A percentile compares a stretch with the other conserved stretches of the same genome.
phyloP scores from a whole-genome alignment of 2,113 vertebrate genomes.

The Rhinopomastus cyanomelas region DNA sequence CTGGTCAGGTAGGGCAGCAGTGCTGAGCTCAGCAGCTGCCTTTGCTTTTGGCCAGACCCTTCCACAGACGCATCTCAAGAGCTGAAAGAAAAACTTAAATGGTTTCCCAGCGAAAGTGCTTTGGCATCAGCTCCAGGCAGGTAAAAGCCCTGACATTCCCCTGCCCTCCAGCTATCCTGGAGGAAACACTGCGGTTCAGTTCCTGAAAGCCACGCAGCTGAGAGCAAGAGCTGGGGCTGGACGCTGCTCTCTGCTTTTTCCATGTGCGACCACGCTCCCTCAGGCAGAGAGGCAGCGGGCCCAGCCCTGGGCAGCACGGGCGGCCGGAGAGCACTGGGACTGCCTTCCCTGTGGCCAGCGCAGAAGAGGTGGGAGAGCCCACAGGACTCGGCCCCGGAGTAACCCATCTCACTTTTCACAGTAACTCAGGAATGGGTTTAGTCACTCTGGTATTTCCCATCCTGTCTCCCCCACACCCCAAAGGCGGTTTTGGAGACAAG shows the following conservation, averaged over 20 bases:
- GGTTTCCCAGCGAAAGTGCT: neutral
- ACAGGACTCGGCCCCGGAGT: neutral
- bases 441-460: neutral
- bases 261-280: neutral
- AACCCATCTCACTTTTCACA: fast-evolving
- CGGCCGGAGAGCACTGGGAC: fast-evolving
- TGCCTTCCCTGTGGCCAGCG: fast-evolving
- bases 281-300: fast-evolving
- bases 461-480: neutral
- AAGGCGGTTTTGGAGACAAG: neutral
- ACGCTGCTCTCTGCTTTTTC: neutral
- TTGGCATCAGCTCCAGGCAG: neutral
- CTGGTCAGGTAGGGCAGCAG: neutral
- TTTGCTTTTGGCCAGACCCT: neutral
- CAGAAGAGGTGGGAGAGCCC: neutral
- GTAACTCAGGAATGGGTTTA: neutral
- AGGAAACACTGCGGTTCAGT: fast-evolving
- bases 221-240: fast-evolving
- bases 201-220: neutral
- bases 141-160: neutral
- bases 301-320: neutral
- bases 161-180: neutral
- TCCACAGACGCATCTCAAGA: neutral
- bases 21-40: neutral
- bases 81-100: neutral